These are phyloP conservation scores for Leptinotarsa peninsularis DNA, from an alignment of 2,888 invertebrate genomes.

Conservation along the genomic window DNA sequence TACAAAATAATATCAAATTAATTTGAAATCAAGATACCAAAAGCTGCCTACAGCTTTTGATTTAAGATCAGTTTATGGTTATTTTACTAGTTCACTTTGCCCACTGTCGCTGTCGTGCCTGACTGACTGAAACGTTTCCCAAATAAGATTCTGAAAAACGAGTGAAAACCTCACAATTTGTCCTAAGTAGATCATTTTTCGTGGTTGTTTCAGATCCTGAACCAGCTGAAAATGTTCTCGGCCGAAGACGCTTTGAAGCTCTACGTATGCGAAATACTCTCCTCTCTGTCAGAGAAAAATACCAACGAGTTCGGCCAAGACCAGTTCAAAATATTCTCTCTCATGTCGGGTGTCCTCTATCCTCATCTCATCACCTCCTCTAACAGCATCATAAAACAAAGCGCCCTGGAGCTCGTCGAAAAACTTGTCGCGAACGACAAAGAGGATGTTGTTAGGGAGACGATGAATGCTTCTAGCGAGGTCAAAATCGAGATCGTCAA, in stretches of 20 bases:
- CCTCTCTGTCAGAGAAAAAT: slow-evolving; percentile 28
- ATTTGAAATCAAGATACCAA: too few species aligned
- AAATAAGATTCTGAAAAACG: background rate
- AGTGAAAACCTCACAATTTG: too few species aligned
- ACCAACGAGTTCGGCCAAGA: slow-evolving; percentile 34
- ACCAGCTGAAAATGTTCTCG: slow-evolving; percentile 41
- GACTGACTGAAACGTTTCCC: too few species aligned
- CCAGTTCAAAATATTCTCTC: slow-evolving; percentile 24
- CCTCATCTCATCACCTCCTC: slow-evolving; percentile 26
- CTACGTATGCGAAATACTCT: slow-evolving; percentile 30
- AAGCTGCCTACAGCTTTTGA: too few species aligned
- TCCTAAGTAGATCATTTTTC: background rate
- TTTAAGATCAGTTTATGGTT: too few species aligned
- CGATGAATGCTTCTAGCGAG: slow-evolving; percentile 24
- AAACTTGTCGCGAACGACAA: slow-evolving; percentile 32
- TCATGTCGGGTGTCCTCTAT: slow-evolving; percentile 30
- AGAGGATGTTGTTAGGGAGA: slow-evolving; percentile 32
- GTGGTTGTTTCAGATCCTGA: slow-evolving; percentile 46
- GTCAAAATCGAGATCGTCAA: slow-evolving; percentile 25
- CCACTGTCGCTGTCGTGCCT: too few species aligned
- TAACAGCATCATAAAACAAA: slow-evolving; percentile 37
- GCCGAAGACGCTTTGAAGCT: slow-evolving; percentile 33
- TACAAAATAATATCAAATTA: too few species aligned
- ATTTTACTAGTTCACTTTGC: too few species aligned
- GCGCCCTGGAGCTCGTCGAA: slow-evolving; percentile 37